These are phyloP conservation scores for Diplosoma virens DNA, from an alignment of 23 tunicate genomes.

Conservation along the genomic window DNA sequence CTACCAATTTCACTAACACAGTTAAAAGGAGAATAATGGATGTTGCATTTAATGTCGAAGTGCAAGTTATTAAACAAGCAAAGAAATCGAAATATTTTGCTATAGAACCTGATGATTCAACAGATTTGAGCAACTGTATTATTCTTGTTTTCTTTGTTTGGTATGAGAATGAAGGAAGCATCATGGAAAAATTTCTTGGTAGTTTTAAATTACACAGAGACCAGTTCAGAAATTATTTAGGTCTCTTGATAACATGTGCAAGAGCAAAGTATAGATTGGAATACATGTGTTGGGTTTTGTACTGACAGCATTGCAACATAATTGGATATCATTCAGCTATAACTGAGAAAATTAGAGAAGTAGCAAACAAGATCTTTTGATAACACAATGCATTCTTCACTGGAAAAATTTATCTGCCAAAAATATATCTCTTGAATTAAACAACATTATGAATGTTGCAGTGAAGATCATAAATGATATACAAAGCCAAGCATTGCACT, in stretches of 20 bases:
- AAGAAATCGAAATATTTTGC: no score
- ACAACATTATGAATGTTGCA: constrained; percentile 30
- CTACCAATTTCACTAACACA: no score
- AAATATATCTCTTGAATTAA: constrained; percentile 26
- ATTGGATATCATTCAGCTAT: constrained; percentile 19
- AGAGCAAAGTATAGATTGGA: constrained; percentile 42
- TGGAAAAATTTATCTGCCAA: no score
- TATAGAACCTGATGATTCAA: no score
- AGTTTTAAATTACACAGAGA: constrained; percentile 11
- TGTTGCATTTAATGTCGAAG: no score
- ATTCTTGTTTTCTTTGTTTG: no score
- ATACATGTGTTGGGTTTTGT: constrained; percentile 31
- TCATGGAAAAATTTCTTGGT: constrained; percentile 34
- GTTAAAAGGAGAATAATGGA: no score
- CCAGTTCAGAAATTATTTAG: constrained; percentile 33
- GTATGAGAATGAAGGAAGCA: no score
- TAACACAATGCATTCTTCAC: no score
- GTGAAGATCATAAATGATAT: constrained; percentile 32
- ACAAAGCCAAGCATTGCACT: constrained; percentile 38
- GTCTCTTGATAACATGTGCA: constrained; percentile 8
- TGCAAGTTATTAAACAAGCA: no score
- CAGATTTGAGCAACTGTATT: no score
- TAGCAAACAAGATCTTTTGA: constrained; percentile 36
- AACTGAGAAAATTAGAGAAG: constrained; percentile 31
- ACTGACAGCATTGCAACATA: constrained; percentile 4